phyloP scores from a whole-genome alignment of 2,797 vertebrate species.

The Megalops cyprinoides region DNA sequence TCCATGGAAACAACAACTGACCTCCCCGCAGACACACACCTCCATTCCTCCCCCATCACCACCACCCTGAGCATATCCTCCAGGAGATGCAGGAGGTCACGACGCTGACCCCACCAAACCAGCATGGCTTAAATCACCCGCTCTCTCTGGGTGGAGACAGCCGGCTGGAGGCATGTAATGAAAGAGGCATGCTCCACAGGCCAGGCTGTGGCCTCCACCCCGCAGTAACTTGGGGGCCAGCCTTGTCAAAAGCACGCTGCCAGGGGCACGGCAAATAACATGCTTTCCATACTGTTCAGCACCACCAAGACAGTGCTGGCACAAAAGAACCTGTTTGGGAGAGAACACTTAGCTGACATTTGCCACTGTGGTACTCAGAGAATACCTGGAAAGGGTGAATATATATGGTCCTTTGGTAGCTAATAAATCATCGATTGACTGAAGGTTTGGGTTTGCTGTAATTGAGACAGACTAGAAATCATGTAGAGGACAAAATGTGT shows the following conservation, averaged over 20 bases:
- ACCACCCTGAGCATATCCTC: not conserved
- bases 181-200: slow-evolving; percentile 10
- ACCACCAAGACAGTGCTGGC: not conserved
- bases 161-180: slow-evolving; percentile 11
- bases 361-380: not conserved
- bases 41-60: too few relatives aligned
- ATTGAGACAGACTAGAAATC: too few relatives aligned
- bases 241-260: not conserved
- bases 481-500: too few relatives aligned
- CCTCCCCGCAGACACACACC: too few relatives aligned
- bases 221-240: not conserved
- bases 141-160: slow-evolving; percentile 16
- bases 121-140: slow-evolving; percentile 17
- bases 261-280: not conserved
- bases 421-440: too few relatives aligned
- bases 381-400: not conserved
- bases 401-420: not conserved
- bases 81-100: slow-evolving; percentile 15
- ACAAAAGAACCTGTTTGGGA: not conserved
- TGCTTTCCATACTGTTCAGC: not conserved
- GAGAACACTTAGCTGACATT: not conserved
- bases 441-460: too few relatives aligned
- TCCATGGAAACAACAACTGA: not conserved
- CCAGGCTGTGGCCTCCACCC: not conserved
- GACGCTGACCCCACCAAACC: not conserved